Percentiles rank a stretch among this genome's conserved stretches.
Evolutionary conservation across 2,113 vertebrate species (phyloP).

Genomic region (Nycticebus coucang): DNA sequence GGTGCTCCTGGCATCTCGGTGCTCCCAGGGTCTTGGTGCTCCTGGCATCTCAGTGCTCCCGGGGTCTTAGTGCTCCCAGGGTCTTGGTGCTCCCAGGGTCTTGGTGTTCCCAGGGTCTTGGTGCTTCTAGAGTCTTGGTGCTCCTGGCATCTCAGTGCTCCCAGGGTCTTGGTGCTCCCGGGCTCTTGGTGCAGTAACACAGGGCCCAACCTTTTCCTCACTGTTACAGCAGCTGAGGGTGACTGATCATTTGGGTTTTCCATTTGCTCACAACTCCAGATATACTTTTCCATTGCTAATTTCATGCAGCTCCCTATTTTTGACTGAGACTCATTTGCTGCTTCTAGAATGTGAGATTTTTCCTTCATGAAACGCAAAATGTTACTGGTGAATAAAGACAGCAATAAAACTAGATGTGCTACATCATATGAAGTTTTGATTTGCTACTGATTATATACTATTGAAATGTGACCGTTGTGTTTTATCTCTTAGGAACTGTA

Average conservation of each 20-base stretch:
- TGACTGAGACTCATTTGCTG: slow-evolving; percentile 32
- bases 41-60: too few species aligned
- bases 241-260: not conserved
- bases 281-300: not conserved
- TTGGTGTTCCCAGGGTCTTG: too few species aligned
- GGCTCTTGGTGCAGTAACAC: not conserved
- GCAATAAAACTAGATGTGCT: not conserved
- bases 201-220: not conserved
- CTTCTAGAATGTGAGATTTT: not conserved
- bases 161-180: too few species aligned
- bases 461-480: not conserved
- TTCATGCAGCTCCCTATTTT: not conserved
- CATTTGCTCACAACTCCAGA: slow-evolving; percentile 9
- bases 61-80: too few species aligned
- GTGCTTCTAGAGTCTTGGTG: too few species aligned
- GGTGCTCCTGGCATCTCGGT: too few species aligned
- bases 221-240: not conserved
- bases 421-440: not conserved
- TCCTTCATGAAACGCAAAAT: slow-evolving; percentile 19
- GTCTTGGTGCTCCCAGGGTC: too few species aligned
- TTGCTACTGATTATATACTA: not conserved
- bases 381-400: not conserved
- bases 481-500: slow-evolving; percentile 91
- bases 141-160: too few species aligned
- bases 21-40: too few species aligned